Base-by-base conservation (phyloP, 1,140 invertebrate genomes). In the Telenomus remus region DNA sequence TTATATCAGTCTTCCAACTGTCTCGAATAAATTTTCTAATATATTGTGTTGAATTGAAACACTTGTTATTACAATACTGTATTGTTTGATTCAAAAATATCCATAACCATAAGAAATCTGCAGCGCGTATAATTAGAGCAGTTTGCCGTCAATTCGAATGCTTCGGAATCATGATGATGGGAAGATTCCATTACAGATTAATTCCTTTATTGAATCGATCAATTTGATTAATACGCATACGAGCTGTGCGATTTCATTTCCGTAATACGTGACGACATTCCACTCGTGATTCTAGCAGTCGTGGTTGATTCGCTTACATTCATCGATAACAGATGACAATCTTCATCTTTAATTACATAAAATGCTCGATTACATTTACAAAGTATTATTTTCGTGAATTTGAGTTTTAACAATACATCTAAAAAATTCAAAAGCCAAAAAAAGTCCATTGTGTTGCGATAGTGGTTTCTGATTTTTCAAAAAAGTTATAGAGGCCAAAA, bases 161-260 rank as follows among this genome's bases (percentile, higher is more conserved):
- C 19, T 11, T 19, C 35, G 44, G 48, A 46, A 47, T 8, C 9
- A n/a, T 15, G 49, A 60, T 60, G 48, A 47, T 47, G 33, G 65
- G 49, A 55, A 60, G 48, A 60, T 60, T 60, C 55, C 39, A 69
- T 69, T 60, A 55, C 56, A 60, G 50, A 69, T 60, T 60, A 69
- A 69, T 69, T 69, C 34, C 50, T 60, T 60, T 27, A 15, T 19
- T n/a, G 16, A 37, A 59, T 39, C 48, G 39, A 66, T 66, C 47
- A 37, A 14, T 50, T 51, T 27, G 39, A 66, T 43, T 66, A 57
- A 56, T 33, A 13, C 35, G 9, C 42, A n/a, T 8, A 11, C n/a
- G 46, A 59, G 13, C 34, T 35, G 13, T 51, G 9, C 61, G 12
- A 66, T 66, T 57, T 66, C 54, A 57, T 66, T 66, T 65, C 35